Base-by-base conservation (phyloP, 2,797 vertebrate genomes). In the Distichodus sexfasciatus region DNA sequence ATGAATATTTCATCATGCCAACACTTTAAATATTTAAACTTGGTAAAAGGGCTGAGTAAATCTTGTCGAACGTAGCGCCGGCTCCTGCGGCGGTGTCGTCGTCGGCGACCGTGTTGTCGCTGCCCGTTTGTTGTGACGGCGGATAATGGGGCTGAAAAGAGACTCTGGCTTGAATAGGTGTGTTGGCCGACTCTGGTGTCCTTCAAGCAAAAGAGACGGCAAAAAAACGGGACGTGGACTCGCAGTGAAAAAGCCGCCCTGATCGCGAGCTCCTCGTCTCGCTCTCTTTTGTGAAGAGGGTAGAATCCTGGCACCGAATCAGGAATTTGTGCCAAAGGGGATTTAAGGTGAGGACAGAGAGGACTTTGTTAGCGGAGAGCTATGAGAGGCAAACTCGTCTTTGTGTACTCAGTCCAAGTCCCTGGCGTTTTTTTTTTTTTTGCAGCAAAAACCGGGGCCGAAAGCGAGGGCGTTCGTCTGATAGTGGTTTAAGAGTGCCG, bases 401-500 rank as follows among this genome's bases (percentile, higher is more conserved):
- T 69, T 71, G 70, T 76, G 63, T 17, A 36, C 55, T 55, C 14
- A 10, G 62, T 65, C 64, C 59, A 67, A 70, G 51, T 75, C 75
- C 65, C 75, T 68, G 44, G 50, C 69, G 62, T 81, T 79, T 86
- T 73, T 68, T 54, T n/a, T n/a, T n/a, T n/a, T n/a, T n/a, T n/a
- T n/a, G n/a, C n/a, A n/a, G n/a, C n/a, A n/a, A 74, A 73, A 80
- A 82, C 77, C 69, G 74, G n/a, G n/a, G 71, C 78, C 74, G 62
- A 77, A 51, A 70, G 67, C 78, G 76, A 84, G 72, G 70, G 77
- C 69, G 76, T 86, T 77, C 72, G 76, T 74, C 81, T 74, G 75
- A 77, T 82, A 70, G 74, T 76, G 74, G 77, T 68, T 77, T 55
- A 66, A 76, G 81, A 87, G 82, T 82, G 86, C 82, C 80, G 76